phyloP scores from a whole-genome alignment of 2,888 invertebrate species.

The Pheosia gnoma region DNA sequence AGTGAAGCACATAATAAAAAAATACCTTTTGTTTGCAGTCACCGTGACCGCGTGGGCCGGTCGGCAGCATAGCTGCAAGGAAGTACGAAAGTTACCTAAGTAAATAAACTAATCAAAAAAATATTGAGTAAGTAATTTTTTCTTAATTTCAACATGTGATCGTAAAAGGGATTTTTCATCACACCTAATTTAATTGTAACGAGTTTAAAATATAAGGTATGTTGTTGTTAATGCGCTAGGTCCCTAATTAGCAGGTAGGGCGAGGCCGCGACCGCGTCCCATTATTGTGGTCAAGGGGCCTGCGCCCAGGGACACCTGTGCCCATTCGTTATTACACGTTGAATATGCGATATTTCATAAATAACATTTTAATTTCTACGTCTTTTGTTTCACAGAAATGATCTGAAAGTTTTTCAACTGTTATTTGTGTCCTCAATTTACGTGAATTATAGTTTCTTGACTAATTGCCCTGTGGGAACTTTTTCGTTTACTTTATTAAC shows the following conservation, averaged over 20 bases:
- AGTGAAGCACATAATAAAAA: too few species aligned
- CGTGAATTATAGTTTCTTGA: too few species aligned
- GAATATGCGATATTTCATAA: constrained; percentile 16
- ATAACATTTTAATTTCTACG: not conserved
- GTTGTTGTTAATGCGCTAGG: constrained; percentile 39
- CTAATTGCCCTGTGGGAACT: too few species aligned
- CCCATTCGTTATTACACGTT: constrained; percentile 24
- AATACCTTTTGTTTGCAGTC: too few species aligned
- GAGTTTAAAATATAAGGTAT: constrained; percentile 40
- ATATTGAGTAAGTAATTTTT: too few species aligned
- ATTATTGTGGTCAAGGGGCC: constrained; percentile 45
- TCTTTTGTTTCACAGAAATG: not conserved
- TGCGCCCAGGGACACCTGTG: constrained; percentile 44
- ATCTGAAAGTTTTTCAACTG: too few species aligned
- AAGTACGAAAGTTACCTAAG: too few species aligned
- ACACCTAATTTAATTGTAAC: constrained; percentile 36
- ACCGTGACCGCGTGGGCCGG: too few species aligned
- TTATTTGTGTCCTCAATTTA: too few species aligned
- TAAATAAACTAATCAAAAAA: too few species aligned
- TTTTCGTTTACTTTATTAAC: too few species aligned
- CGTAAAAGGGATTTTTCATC: constrained; percentile 24
- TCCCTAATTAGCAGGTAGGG: constrained; percentile 48
- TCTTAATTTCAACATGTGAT: not conserved
- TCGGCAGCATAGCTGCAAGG: too few species aligned
- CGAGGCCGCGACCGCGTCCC: constrained; percentile 34